Evolutionary conservation across 2,888 invertebrate species (phyloP).

Genomic region (Epinotia brunnichana): DNA sequence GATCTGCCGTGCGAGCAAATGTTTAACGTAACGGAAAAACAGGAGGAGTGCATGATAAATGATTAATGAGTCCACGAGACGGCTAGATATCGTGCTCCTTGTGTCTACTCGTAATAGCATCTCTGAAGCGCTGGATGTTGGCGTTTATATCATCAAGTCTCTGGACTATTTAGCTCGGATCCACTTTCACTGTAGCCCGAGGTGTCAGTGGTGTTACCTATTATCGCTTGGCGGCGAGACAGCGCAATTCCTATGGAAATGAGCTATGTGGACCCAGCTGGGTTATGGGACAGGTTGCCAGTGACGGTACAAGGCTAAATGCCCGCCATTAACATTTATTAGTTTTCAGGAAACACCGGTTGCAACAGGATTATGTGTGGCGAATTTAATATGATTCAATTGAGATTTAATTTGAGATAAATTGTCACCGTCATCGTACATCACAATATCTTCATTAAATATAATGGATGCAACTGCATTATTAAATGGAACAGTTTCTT

Average conservation of each 20-base stretch:
- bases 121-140: neutral
- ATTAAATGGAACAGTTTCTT: slow-evolving; percentile 5
- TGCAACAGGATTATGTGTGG: slow-evolving; percentile 46
- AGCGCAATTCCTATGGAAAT: slow-evolving; percentile 77
- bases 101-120: slow-evolving; percentile 1
- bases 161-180: slow-evolving; percentile 41
- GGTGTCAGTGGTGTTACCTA: slow-evolving; percentile 71
- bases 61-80: slow-evolving; percentile 19
- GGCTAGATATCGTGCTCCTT: neutral
- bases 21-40: slow-evolving; percentile 47
- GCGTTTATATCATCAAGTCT: slow-evolving; percentile 30
- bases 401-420: slow-evolving; percentile 43
- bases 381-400: slow-evolving; percentile 43
- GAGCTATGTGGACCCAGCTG: slow-evolving; percentile 57
- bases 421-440: slow-evolving; percentile 28
- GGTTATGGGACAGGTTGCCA: slow-evolving; percentile 55
- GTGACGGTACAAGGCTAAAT: slow-evolving; percentile 62
- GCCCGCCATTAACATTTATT: slow-evolving; percentile 63
- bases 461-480: slow-evolving; percentile 4
- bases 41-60: slow-evolving; percentile 42
- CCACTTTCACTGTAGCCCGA: slow-evolving; percentile 71
- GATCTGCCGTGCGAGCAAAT: slow-evolving; percentile 42
- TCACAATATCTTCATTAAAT: slow-evolving; percentile 37
- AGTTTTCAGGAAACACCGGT: slow-evolving; percentile 66
- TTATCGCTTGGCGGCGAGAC: slow-evolving; percentile 68